phyloP scores from a whole-genome alignment of 2,797 vertebrate genomes.

The Falco peregrinus region DNA sequence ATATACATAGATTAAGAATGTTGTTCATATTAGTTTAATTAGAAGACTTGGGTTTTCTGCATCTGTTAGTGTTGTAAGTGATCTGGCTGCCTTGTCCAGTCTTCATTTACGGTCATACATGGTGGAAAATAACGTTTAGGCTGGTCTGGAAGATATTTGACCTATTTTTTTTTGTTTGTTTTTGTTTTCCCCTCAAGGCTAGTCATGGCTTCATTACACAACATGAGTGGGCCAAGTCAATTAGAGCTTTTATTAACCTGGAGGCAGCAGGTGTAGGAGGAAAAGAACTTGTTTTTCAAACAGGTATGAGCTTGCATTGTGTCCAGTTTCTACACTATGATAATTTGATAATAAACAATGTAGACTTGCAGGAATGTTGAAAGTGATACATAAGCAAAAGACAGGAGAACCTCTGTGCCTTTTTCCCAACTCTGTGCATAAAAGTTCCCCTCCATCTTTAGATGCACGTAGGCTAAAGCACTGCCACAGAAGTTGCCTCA shows the following conservation, averaged over 20 bases:
- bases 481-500: background rate
- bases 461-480: background rate
- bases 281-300: constrained; percentile 98
- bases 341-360: background rate
- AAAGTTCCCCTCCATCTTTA: background rate
- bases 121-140: background rate
- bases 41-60: background rate
- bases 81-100: background rate
- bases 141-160: constrained; percentile 7
- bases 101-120: background rate
- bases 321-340: background rate
- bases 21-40: background rate
- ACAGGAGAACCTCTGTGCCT: background rate
- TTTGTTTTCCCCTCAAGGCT: constrained; percentile 79
- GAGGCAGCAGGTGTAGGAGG: constrained; percentile 98
- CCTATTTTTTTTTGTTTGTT: background rate
- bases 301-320: constrained; percentile 80
- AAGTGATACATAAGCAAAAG: background rate
- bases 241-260: constrained; percentile 96
- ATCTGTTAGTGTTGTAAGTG: background rate
- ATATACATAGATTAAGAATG: background rate
- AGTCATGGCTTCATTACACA: constrained; percentile 99
- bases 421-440: background rate
- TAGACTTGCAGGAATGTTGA: background rate
- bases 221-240: constrained; percentile 91